These are phyloP conservation scores for Orientallactaga sibirica DNA, from an alignment of 2,797 vertebrate species.

Conservation along the genomic window DNA sequence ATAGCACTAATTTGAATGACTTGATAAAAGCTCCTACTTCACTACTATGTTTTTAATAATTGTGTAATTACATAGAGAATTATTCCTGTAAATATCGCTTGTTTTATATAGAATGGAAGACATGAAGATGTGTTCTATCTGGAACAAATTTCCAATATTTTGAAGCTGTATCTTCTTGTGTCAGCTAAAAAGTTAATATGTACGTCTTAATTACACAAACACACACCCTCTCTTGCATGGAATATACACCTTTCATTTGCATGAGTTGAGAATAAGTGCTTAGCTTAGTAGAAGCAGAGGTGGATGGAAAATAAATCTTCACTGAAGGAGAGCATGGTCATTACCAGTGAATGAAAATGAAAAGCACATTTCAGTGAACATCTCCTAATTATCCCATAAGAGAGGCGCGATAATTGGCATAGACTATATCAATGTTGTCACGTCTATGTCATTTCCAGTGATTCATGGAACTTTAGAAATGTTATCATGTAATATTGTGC, in stretches of 20 bases:
- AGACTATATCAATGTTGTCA: slow-evolving; percentile 67
- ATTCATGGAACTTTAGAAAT: slow-evolving; percentile 81
- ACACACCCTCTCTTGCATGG: slow-evolving; percentile 54
- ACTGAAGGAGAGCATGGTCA: slow-evolving; percentile 77
- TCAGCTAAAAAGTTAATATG: slow-evolving; percentile 85
- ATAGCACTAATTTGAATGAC: slow-evolving; percentile 89
- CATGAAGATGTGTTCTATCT: slow-evolving; percentile 80
- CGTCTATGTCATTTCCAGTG: slow-evolving; percentile 75
- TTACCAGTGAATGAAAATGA: slow-evolving; percentile 80
- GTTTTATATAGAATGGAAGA: slow-evolving; percentile 84
- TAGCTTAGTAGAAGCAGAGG: slow-evolving; percentile 77
- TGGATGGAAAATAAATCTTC: slow-evolving; percentile 79
- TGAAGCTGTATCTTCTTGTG: slow-evolving; percentile 81
- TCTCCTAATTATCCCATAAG: slow-evolving; percentile 81
- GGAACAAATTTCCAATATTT: slow-evolving; percentile 82
- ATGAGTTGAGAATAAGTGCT: slow-evolving; percentile 79
- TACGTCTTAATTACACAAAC: slow-evolving; percentile 76
- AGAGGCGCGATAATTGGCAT: slow-evolving; percentile 76
- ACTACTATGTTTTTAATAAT: slow-evolving; percentile 89
- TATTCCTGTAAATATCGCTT: slow-evolving; percentile 87
- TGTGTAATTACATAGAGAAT: slow-evolving; percentile 88
- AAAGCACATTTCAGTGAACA: slow-evolving; percentile 76
- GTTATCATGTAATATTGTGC: slow-evolving; percentile 74
- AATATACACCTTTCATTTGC: slow-evolving; percentile 84
- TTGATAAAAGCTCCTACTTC: slow-evolving; percentile 88